Conservation (phyloP, 2,113 vertebrate genomes). For the Ranitomeya variabilis region DNA sequence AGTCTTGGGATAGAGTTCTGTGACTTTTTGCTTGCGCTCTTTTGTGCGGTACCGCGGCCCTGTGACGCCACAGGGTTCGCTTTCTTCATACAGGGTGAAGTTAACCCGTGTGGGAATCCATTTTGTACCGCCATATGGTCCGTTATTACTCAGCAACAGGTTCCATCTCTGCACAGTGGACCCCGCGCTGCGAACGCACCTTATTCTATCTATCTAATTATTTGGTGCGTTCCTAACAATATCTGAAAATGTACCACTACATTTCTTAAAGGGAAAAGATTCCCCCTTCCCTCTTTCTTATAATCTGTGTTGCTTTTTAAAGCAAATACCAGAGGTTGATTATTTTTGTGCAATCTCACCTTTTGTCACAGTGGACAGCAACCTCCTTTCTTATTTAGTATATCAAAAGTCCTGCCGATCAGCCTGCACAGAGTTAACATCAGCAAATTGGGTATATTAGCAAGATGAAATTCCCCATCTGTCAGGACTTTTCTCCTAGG, state of each 20-base stretch:
- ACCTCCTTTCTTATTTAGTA: slow-evolving; percentile 64
- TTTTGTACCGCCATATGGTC: too few species aligned
- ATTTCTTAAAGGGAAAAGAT: not conserved
- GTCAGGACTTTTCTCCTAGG: slow-evolving; percentile 73
- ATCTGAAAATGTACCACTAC: not conserved
- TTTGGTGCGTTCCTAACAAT: too few species aligned
- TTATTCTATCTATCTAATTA: too few species aligned
- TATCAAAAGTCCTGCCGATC: slow-evolving; percentile 64
- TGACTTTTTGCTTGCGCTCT: too few species aligned
- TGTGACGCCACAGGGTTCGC: too few species aligned
- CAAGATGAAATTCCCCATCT: slow-evolving; percentile 73
- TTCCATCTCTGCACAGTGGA: too few species aligned
- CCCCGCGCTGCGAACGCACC: too few species aligned
- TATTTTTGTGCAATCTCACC: not conserved
- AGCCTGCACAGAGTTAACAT: slow-evolving; percentile 64
- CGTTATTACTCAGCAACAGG: too few species aligned
- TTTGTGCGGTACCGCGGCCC: too few species aligned
- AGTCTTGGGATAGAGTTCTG: too few species aligned
- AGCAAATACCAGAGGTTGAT: not conserved
- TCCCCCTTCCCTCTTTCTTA: not conserved
- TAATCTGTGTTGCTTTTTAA: slow-evolving; percentile 1
- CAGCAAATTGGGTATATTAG: slow-evolving; percentile 71
- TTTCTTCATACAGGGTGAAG: too few species aligned
- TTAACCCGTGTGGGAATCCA: too few species aligned
- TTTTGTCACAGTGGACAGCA: slow-evolving; percentile 6